phyloP scores from a whole-genome alignment of 2,888 invertebrate species.

The Griposia aprilina region DNA sequence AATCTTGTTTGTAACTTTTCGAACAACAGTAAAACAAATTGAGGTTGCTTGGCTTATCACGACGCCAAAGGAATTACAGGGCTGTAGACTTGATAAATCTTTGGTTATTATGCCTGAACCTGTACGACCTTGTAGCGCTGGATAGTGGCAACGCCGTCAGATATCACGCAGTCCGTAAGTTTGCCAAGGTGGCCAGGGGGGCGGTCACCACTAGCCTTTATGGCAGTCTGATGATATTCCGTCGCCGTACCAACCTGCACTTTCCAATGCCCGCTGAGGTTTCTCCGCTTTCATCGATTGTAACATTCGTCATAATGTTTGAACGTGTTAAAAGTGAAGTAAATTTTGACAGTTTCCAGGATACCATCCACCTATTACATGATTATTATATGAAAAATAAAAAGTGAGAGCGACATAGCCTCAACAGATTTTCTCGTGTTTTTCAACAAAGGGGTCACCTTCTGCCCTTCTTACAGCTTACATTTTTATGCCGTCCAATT shows the following conservation, averaged over 20 bases:
- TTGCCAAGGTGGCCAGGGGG: constrained; percentile 2
- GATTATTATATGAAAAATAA: not conserved
- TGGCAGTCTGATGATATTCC: constrained; percentile 40
- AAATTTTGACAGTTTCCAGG: not conserved
- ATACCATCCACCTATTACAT: not conserved
- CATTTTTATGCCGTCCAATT: constrained; percentile 10
- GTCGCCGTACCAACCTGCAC: constrained; percentile 40
- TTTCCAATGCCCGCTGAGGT: constrained; percentile 53
- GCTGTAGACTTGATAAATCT: not conserved
- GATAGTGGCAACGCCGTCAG: not conserved
- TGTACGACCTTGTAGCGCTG: not conserved
- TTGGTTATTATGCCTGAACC: not conserved
- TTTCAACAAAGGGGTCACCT: not conserved
- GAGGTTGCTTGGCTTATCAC: not conserved
- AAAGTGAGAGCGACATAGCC: not conserved
- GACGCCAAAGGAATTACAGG: not conserved
- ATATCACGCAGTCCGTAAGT: not conserved
- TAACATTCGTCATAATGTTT: constrained; percentile 2
- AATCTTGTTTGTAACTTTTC: not conserved
- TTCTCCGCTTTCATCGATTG: constrained; percentile 56
- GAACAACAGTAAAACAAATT: not conserved
- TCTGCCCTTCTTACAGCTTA: not conserved
- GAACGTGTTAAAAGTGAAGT: constrained; percentile 8
- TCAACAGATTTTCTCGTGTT: not conserved
- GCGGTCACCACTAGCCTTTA: constrained; percentile 26